A percentile compares a stretch with the other conserved stretches of the same genome.
These are phyloP conservation scores for Lasioglossum marginatum DNA, from an alignment of 2,888 invertebrate genomes.

Conservation along the genomic window DNA sequence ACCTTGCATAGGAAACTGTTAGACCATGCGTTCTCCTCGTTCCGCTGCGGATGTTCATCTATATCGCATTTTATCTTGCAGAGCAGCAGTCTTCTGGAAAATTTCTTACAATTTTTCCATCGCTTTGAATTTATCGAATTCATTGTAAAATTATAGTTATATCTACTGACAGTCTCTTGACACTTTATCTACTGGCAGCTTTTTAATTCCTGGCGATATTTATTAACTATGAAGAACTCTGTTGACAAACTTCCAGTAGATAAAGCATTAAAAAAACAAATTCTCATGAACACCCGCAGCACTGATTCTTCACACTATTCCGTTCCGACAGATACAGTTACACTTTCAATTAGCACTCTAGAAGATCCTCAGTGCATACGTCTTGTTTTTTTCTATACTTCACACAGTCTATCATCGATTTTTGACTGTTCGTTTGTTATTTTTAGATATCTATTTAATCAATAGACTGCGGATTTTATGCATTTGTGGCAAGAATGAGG, in stretches of 20 bases:
- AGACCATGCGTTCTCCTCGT: conserved; percentile 35
- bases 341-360: conserved; percentile 32
- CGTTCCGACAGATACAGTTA: conserved; percentile 2
- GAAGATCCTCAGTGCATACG: neutral
- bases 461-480: neutral
- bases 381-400: conserved; percentile 15
- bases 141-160: neutral
- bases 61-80: neutral
- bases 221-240: neutral
- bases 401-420: conserved; percentile 20
- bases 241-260: neutral
- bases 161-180: too few species aligned
- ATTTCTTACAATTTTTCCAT: neutral
- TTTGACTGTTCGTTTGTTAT: neutral
- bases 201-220: neutral
- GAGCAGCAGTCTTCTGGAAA: neutral
- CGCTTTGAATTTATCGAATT: neutral
- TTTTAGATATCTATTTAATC: conserved; percentile 13
- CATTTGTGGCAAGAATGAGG: neutral
- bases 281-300: neutral
- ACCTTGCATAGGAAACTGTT: conserved; percentile 54
- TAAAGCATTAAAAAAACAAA: neutral
- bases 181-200: too few species aligned
- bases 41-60: neutral
- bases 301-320: conserved; percentile 8